Evolutionary conservation across 2,797 vertebrate genomes (phyloP).

Genomic region (Miopithecus talapoin): DNA sequence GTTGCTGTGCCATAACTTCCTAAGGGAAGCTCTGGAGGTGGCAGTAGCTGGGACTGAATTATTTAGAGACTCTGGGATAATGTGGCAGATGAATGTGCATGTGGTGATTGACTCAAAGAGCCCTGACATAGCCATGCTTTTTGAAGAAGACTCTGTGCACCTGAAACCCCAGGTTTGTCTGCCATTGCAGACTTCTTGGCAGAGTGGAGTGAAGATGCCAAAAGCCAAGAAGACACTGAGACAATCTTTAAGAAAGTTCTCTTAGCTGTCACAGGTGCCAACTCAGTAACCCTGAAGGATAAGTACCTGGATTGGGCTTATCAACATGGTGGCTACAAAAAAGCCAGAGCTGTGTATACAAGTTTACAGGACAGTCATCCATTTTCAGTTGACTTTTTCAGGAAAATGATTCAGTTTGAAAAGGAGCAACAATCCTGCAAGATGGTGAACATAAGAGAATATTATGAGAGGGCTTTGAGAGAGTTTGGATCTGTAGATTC

Average conservation of each 20-base stretch:
- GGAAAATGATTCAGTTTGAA: no score
- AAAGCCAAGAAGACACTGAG: slow-evolving; percentile 88
- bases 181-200: slow-evolving; percentile 91
- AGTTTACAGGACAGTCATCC: slow-evolving; percentile 74
- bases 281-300: slow-evolving; percentile 91
- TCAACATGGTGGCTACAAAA: slow-evolving; percentile 90
- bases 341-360: slow-evolving; percentile 90
- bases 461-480: no score
- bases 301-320: slow-evolving; percentile 94
- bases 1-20: slow-evolving; percentile 74
- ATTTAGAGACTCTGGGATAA: slow-evolving; percentile 86
- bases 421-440: no score
- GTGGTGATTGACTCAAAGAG: slow-evolving; percentile 86
- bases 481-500: no score
- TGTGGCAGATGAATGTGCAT: slow-evolving; percentile 90
- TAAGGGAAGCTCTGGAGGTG: slow-evolving; percentile 84
- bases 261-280: slow-evolving; percentile 81
- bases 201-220: slow-evolving; percentile 89
- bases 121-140: slow-evolving; percentile 79
- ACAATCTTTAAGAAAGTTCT: slow-evolving; percentile 92
- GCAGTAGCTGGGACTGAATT: slow-evolving; percentile 84
- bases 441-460: no score
- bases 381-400: no score
- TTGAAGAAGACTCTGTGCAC: slow-evolving; percentile 89
- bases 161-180: slow-evolving; percentile 91